phyloP scores from a whole-genome alignment of 2,888 invertebrate species.

The Copidosoma aretas region DNA sequence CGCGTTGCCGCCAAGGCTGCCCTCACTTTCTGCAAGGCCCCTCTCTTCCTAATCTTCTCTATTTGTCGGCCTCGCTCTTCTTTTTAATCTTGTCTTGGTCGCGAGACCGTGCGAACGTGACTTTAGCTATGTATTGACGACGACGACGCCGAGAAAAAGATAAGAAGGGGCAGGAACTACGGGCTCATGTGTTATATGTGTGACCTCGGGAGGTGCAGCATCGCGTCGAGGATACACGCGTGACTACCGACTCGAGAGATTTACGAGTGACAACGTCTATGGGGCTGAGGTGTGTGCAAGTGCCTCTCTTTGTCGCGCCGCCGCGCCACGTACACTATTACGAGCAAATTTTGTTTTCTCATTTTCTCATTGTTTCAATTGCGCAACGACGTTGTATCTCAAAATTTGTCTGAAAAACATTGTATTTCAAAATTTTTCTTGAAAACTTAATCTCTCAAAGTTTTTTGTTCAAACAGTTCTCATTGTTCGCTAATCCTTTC shows the following conservation, averaged over 20 bases:
- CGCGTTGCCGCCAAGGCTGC: not conserved
- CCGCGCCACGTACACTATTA: no score
- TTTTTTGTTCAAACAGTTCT: no score
- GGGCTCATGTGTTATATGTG: not conserved
- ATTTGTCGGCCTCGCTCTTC: conserved; percentile 22
- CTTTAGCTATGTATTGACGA: conserved; percentile 34
- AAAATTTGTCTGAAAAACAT: no score
- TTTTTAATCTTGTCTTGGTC: conserved; percentile 30
- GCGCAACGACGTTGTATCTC: no score
- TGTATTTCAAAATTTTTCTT: no score
- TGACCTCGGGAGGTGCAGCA: not conserved
- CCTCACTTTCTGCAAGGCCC: not conserved
- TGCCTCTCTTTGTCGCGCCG: no score
- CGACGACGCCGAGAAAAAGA: not conserved
- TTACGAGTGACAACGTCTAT: not conserved
- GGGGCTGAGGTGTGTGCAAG: no score
- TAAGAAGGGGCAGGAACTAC: no score
- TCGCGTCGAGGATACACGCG: not conserved
- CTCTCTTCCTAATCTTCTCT: conserved; percentile 10
- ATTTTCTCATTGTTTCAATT: no score
- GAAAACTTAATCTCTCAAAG: no score
- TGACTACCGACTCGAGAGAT: not conserved
- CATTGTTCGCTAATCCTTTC: no score
- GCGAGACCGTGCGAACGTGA: conserved; percentile 38
- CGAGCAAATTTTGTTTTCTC: no score